Conservation (phyloP, 2,113 vertebrate species). For the Dryoscopus gambensis region DNA sequence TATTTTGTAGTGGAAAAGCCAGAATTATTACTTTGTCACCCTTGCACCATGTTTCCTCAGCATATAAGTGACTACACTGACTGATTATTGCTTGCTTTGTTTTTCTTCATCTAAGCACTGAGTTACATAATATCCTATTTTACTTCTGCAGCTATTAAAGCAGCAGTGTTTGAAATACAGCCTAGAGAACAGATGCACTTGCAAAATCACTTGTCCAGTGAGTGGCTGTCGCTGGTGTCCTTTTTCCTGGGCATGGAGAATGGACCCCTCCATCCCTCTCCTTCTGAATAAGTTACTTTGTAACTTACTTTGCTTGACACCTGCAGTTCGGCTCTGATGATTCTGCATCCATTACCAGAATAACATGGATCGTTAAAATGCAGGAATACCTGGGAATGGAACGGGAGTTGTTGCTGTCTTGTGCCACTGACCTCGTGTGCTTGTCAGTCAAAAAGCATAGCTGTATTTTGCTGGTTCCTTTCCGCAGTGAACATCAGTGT, state of each 20-base stretch:
- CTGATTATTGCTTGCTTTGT: not conserved
- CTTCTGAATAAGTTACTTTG: not conserved
- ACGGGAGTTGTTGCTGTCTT: not conserved
- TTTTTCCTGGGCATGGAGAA: not conserved
- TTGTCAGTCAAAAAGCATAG: not conserved
- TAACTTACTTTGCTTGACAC: not conserved
- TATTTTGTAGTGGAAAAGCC: not conserved
- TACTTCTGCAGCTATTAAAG: not conserved
- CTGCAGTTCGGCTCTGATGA: not conserved
- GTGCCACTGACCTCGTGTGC: not conserved
- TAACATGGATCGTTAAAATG: fast-evolving
- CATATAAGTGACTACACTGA: not conserved
- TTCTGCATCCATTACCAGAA: not conserved
- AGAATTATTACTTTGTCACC: not conserved
- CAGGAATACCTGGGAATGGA: not conserved
- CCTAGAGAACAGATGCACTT: not conserved
- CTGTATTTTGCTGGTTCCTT: not conserved
- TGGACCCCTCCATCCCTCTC: fast-evolving
- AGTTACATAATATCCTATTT: not conserved
- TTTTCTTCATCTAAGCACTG: not conserved
- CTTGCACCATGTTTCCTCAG: not conserved
- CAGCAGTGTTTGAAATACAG: not conserved
- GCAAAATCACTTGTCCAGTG: not conserved
- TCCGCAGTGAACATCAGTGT: not conserved
- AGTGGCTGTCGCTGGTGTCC: not conserved